phyloP scores from a whole-genome alignment of 23 tunicate genomes.

The Trididemnum clinides region DNA sequence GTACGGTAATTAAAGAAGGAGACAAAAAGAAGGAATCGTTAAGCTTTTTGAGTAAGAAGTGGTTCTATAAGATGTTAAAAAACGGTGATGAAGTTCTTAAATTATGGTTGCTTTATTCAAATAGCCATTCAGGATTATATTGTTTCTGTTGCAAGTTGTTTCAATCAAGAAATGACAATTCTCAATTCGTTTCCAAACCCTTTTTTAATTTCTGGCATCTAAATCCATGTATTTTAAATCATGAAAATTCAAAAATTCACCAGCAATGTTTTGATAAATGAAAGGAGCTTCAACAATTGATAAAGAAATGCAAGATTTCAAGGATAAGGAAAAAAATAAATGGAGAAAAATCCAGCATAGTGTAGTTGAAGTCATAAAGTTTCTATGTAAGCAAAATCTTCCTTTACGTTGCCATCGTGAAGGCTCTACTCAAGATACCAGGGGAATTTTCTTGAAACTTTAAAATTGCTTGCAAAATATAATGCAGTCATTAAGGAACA shows the following conservation, averaged over 20 bases:
- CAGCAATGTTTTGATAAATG: slow-evolving; percentile 42
- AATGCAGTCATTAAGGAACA: slow-evolving; percentile 52
- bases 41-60: slow-evolving; percentile 30
- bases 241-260: slow-evolving; percentile 39
- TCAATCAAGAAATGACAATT: slow-evolving; percentile 37
- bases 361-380: slow-evolving; percentile 51
- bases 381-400: slow-evolving; percentile 49
- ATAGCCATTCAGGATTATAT: slow-evolving; percentile 28
- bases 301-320: slow-evolving; percentile 27
- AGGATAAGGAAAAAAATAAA: slow-evolving; percentile 26
- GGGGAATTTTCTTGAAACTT: slow-evolving; percentile 54
- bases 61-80: slow-evolving; percentile 27
- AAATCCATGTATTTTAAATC: slow-evolving; percentile 26
- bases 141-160: slow-evolving; percentile 30
- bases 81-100: slow-evolving; percentile 38
- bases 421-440: slow-evolving; percentile 54
- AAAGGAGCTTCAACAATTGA: slow-evolving; percentile 41
- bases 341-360: slow-evolving; percentile 32
- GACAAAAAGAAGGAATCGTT: slow-evolving; percentile 31
- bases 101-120: slow-evolving; percentile 22
- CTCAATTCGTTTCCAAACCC: slow-evolving; percentile 24
- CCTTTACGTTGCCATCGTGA: slow-evolving; percentile 28
- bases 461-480: slow-evolving; percentile 44
- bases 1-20: slow-evolving; percentile 37
- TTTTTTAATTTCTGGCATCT: slow-evolving; percentile 43